Percentiles rank a stretch among this genome's conserved stretches.
These are phyloP conservation scores for Drosophila trapezifrons DNA, from an alignment of 1,140 invertebrate species.

Conservation along the genomic window DNA sequence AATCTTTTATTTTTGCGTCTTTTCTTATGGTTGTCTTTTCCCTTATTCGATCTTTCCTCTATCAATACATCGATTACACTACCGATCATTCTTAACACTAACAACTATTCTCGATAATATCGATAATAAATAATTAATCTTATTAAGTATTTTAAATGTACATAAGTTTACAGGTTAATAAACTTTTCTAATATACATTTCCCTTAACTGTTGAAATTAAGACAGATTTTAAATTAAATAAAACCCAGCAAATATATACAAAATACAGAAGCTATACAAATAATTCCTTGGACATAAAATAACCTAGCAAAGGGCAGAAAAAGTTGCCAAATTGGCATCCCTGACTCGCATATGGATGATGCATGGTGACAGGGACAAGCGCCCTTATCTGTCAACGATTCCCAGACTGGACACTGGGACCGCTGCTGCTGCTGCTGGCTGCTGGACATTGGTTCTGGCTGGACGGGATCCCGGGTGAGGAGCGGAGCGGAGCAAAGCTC, in stretches of 20 bases:
- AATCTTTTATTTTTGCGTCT: too few relatives aligned
- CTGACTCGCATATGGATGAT: slow-evolving; percentile 29
- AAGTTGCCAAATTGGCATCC: slow-evolving; percentile 30
- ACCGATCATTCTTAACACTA: too few relatives aligned
- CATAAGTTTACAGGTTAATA: too few relatives aligned
- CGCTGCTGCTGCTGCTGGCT: background rate
- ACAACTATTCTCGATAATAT: too few relatives aligned
- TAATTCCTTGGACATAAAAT: background rate
- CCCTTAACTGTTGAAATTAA: too few relatives aligned
- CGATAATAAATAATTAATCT: too few relatives aligned
- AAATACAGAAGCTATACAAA: background rate
- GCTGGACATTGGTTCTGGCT: background rate
- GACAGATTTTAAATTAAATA: background rate
- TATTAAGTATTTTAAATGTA: too few relatives aligned
- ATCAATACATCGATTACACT: too few relatives aligned
- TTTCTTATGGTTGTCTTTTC: too few relatives aligned
- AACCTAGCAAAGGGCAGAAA: background rate
- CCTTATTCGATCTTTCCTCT: too few relatives aligned
- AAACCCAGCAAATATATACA: too few relatives aligned
- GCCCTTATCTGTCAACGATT: slow-evolving; percentile 58
- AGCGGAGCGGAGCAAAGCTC: slow-evolving; percentile 22
- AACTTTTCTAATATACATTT: too few relatives aligned
- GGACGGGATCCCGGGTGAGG: slow-evolving; percentile 27
- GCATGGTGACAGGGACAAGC: slow-evolving; percentile 46
- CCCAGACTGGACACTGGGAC: slow-evolving; percentile 49